Evolutionary conservation across 2,888 invertebrate genomes (phyloP).

Genomic region (Cryptocheilus praepositus): DNA sequence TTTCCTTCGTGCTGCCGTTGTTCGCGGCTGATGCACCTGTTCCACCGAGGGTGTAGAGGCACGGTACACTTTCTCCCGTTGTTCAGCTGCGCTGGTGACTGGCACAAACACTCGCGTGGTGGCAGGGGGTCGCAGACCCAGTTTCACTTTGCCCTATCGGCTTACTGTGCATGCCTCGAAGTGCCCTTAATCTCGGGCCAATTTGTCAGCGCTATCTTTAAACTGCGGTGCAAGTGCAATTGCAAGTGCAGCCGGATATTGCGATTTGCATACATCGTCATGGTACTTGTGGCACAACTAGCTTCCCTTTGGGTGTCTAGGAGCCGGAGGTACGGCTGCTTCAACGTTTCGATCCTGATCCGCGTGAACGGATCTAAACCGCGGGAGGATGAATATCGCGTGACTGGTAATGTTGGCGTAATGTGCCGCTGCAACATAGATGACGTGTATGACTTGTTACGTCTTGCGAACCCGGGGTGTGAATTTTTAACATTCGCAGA

Average conservation of each 20-base stretch:
- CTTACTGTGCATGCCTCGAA: constrained; percentile 52
- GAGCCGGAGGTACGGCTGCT: not conserved
- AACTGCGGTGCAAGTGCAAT: constrained; percentile 16
- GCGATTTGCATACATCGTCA: constrained; percentile 45
- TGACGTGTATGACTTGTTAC: no score
- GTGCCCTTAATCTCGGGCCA: constrained; percentile 57
- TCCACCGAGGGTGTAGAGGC: constrained; percentile 13
- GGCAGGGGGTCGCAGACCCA: constrained; percentile 54
- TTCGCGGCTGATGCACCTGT: constrained; percentile 63
- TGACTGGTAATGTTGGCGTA: no score
- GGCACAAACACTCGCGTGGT: constrained; percentile 16
- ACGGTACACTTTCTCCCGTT: not conserved
- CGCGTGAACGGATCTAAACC: no score
- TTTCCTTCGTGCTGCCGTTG: constrained; percentile 54
- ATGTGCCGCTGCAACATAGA: no score
- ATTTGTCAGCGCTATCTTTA: constrained; percentile 60
- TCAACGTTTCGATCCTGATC: not conserved
- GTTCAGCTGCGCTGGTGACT: not conserved
- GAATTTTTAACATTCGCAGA: no score
- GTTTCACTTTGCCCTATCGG: constrained; percentile 49
- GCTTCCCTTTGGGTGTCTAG: constrained; percentile 15
- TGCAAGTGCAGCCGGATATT: constrained; percentile 34
- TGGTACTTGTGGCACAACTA: constrained; percentile 12
- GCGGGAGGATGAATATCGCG: no score
- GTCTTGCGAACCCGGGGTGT: no score